Conservation (phyloP, 2,888 invertebrate species). For the Venustoraphidia nigricollis region DNA sequence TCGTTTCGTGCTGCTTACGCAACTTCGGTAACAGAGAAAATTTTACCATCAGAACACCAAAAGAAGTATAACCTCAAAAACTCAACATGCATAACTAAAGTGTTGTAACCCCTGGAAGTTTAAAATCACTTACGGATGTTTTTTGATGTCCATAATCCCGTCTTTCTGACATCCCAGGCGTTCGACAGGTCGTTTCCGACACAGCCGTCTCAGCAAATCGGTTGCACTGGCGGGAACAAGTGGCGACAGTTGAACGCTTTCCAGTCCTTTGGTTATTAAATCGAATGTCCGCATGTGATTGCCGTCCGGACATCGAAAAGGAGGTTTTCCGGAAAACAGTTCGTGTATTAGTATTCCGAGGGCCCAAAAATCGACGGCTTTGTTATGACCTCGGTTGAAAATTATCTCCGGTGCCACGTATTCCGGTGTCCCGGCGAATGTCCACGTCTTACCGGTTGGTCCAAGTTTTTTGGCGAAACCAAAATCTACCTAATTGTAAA, state of each 20-base stretch:
- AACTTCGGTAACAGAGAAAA: no score
- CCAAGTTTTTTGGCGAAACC: slow-evolving; percentile 79
- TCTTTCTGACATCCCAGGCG: slow-evolving; percentile 74
- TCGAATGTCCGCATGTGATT: slow-evolving; percentile 89
- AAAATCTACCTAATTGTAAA: slow-evolving; percentile 57
- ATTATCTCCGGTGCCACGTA: slow-evolving; percentile 81
- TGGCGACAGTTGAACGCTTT: slow-evolving; percentile 64
- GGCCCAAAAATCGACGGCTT: slow-evolving; percentile 87
- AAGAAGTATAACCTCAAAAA: no score
- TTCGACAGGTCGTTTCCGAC: slow-evolving; percentile 68
- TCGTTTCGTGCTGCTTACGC: no score
- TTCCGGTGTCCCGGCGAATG: slow-evolving; percentile 88
- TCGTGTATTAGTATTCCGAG: slow-evolving; percentile 77
- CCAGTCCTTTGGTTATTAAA: slow-evolving; percentile 76
- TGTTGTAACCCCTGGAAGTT: not conserved
- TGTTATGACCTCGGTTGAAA: slow-evolving; percentile 63
- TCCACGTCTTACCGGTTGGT: slow-evolving; percentile 72
- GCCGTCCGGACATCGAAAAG: slow-evolving; percentile 58
- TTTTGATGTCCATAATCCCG: slow-evolving; percentile 70
- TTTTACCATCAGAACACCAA: no score
- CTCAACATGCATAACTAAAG: not conserved
- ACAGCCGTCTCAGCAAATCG: slow-evolving; percentile 65
- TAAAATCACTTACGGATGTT: slow-evolving; percentile 47
- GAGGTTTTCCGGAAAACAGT: slow-evolving; percentile 70
- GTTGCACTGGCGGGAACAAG: slow-evolving; percentile 64